phyloP scores from a whole-genome alignment of 2,113 vertebrate genomes.

The Myotis davidii region DNA sequence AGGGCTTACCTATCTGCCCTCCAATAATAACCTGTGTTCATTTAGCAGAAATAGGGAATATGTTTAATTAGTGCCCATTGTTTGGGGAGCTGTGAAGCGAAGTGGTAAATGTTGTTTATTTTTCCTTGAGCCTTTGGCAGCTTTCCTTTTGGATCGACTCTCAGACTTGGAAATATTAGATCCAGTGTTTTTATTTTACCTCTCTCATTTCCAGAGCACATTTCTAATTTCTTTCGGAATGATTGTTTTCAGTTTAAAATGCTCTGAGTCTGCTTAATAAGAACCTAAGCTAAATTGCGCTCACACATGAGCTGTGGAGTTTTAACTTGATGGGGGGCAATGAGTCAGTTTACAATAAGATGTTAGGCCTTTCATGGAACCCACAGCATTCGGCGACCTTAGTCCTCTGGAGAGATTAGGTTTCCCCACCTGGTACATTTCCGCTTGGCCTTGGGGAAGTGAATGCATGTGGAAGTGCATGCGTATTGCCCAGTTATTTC shows the following conservation, averaged over 20 bases:
- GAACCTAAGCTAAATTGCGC: conserved; percentile 34
- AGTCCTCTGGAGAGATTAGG: conserved; percentile 17
- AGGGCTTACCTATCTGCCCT: neutral
- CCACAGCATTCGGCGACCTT: neutral
- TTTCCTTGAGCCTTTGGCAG: neutral
- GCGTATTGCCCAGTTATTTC: conserved; percentile 5
- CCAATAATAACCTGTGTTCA: neutral
- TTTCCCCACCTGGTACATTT: conserved; percentile 7
- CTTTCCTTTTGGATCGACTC: neutral
- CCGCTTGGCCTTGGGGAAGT: neutral
- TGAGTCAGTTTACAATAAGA: conserved; percentile 50
- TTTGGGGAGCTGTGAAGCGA: neutral
- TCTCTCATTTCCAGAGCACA: conserved; percentile 46
- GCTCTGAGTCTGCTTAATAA: conserved; percentile 34
- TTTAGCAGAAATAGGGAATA: neutral
- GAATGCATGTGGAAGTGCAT: neutral
- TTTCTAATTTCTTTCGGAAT: conserved; percentile 49
- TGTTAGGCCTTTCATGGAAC: neutral
- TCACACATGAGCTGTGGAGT: neutral
- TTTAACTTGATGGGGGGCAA: conserved; percentile 4
- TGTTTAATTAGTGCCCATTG: neutral
- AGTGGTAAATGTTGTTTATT: neutral
- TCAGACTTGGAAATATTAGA: conserved; percentile 16
- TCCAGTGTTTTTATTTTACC: conserved; percentile 27
- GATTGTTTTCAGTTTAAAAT: conserved; percentile 59